Evolutionary conservation across 2,113 vertebrate genomes (phyloP), one percentile per base, ranked within the genome.

Genomic region (Herpetotheres cachinnans): DNA sequence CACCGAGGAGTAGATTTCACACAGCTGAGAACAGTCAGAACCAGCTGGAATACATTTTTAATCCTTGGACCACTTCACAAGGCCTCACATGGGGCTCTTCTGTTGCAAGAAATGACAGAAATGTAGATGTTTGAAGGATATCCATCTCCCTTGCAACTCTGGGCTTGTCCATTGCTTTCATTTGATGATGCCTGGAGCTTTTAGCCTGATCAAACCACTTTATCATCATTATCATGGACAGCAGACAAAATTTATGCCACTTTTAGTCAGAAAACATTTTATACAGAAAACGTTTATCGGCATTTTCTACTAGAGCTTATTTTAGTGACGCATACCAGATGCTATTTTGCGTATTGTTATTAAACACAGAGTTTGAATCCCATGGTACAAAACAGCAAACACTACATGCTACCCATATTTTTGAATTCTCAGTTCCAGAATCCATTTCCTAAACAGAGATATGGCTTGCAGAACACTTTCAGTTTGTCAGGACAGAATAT

Each of bases 281-380:
- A 73, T 89, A 79, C 81, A 89, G 65, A 83, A 96, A 86, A 91
- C 7, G 11, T 66, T 95, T 95, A 85, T n/a, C 13, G 0, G 54
- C 27, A n/a, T 96, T 79, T 96, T 89, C 62, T 66, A 69, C 95
- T 56, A 52, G 20, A 93, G 81, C 73, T 89, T 61, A 79, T 86
- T 95, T 91, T 17, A 46, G 80, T 54, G 81, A 92, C 34, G 42
- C 83, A 95, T 40, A 95, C 89, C 96, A 96, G 95, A 94, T 97
- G 97, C 89, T 94, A 89, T 91, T 97, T 86, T 69, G 83, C n/a
- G 54, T 77, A 95, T 95, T 97, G 93, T 96, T 96, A 91, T 96
- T 92, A 97, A 97, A 96, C 92, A 96, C 78, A 59, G 94, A 56
- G 91, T 76, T 95, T 87, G 54, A 89, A 95, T 70, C 71, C 66